These are phyloP conservation scores for Drosophila orosa DNA, from an alignment of 1,140 invertebrate species.

Conservation along the genomic window DNA sequence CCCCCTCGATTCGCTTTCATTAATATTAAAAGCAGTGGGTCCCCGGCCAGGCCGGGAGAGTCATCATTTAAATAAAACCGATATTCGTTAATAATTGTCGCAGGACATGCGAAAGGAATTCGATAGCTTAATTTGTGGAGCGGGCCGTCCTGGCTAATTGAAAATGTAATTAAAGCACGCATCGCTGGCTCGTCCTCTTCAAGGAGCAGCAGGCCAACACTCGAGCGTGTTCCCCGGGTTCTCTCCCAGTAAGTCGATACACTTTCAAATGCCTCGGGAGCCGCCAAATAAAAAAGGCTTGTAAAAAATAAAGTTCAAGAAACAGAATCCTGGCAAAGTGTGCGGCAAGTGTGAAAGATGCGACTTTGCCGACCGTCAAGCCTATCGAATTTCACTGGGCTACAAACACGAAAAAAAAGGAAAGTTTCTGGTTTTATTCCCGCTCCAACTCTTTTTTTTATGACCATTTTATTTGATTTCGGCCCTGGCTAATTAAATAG, in stretches of 20 bases:
- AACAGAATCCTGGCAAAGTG: slow-evolving; percentile 57
- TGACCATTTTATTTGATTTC: slow-evolving; percentile 48
- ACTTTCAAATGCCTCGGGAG: slow-evolving; percentile 61
- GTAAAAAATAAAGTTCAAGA: slow-evolving; percentile 25
- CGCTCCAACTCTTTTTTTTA: slow-evolving; percentile 17
- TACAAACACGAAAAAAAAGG: slow-evolving; percentile 31
- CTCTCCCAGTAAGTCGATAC: slow-evolving; percentile 72
- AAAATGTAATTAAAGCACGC: slow-evolving; percentile 82
- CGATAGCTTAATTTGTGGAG: slow-evolving; percentile 79
- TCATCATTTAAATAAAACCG: slow-evolving; percentile 80
- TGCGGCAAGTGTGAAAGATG: slow-evolving; percentile 82
- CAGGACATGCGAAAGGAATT: slow-evolving; percentile 77
- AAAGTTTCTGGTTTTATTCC: slow-evolving; percentile 48
- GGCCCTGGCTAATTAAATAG: slow-evolving; percentile 72
- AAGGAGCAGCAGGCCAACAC: slow-evolving; percentile 57
- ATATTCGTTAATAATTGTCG: slow-evolving; percentile 83
- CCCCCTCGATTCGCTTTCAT: slow-evolving; percentile 60
- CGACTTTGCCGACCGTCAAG: slow-evolving; percentile 57
- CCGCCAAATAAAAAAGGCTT: slow-evolving; percentile 31
- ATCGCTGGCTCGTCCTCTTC: slow-evolving; percentile 48
- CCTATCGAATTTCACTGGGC: slow-evolving; percentile 61
- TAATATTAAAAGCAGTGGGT: slow-evolving; percentile 70
- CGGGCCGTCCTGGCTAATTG: slow-evolving; percentile 69
- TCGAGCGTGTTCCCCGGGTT: slow-evolving; percentile 34
- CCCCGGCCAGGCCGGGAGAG: slow-evolving; percentile 19